Evolutionary conservation across 2,113 vertebrate genomes (phyloP), one percentile per base, ranked within the genome.

Genomic region (Gymnorhina tibicen): DNA sequence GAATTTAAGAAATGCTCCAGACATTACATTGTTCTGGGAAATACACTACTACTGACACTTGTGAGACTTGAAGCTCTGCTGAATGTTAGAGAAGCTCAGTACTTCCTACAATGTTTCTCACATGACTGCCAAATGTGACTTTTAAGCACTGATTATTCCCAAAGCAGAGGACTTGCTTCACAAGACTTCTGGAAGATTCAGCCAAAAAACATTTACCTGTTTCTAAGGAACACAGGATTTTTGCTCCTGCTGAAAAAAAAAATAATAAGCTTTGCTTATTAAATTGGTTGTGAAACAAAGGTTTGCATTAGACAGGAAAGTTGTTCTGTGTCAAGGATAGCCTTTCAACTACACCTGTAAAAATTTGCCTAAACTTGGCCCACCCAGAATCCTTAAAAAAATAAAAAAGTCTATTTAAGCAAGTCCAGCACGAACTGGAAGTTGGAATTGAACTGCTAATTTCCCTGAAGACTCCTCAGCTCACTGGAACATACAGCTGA

Each of bases 121-220:
- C 62, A 66, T n/a, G 20, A 13, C 44, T 95, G 78, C 67, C 89
- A 95, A 94, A 92, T 59, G 47, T 39, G 60, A 75, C 76, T 94
- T 88, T 87, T 39, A 42, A 55, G 46, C 21, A 60, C 24, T 85
- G 74, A 91, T 33, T 44, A 85, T 69, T 94, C 74, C 94, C 74
- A 73, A 87, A 87, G 78, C 46, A 91, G 47, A 32, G 28, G 37
- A n/a, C 41, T 24, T 73, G 66, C 50, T 93, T 93, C 2, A 1
- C 62, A 82, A 75, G 56, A 83, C n/a, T 47, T 88, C 73, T 79
- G 41, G 32, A 93, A 85, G 21, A 33, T 82, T 76, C 42, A 76
- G 81, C 49, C 87, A 93, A 82, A 96, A 96, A 89, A 15, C 37
- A 50, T 91, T 91, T 91, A 96, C 87, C 94, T 94, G 74, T 94